Conservation (phyloP, 2,797 vertebrate species). For the Eupleurogrammus muticus region DNA sequence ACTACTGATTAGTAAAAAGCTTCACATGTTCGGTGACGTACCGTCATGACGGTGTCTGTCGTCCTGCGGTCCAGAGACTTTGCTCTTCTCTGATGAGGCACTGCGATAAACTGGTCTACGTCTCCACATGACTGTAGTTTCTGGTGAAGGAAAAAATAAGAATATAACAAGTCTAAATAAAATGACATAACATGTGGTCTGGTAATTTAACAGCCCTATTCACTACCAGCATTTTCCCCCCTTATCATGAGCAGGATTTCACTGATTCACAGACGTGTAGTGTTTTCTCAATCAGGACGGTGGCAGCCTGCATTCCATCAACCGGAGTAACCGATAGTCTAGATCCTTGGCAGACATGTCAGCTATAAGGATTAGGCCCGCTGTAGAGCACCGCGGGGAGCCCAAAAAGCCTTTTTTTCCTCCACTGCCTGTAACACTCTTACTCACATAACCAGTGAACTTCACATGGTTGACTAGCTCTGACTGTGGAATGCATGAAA, state of each 20-base stretch:
- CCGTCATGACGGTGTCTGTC: conserved; percentile 69
- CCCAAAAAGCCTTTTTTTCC: conserved; percentile 43
- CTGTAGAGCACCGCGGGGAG: conserved; percentile 58
- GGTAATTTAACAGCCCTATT: background rate
- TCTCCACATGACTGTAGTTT: conserved; percentile 63
- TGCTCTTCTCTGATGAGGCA: conserved; percentile 60
- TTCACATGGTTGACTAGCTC: conserved; percentile 43
- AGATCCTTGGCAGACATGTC: conserved; percentile 59
- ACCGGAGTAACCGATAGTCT: conserved; percentile 53
- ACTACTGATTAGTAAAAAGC: background rate
- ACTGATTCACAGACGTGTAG: conserved; percentile 11
- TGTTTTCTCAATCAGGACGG: conserved; percentile 35
- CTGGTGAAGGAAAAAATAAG: conserved; percentile 27
- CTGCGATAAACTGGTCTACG: conserved; percentile 6
- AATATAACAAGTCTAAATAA: background rate
- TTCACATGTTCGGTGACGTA: conserved; percentile 35
- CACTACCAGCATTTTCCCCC: background rate
- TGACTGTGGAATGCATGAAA: conserved; percentile 47
- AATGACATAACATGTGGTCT: background rate
- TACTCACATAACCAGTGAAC: conserved; percentile 38
- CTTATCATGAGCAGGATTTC: conserved; percentile 1
- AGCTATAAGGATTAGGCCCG: conserved; percentile 62
- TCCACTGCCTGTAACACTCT: conserved; percentile 45
- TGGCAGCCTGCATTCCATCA: conserved; percentile 49
- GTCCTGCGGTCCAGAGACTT: conserved; percentile 74